Conservation (phyloP, 1,140 invertebrate species). For the Eriocheir sinensis region DNA sequence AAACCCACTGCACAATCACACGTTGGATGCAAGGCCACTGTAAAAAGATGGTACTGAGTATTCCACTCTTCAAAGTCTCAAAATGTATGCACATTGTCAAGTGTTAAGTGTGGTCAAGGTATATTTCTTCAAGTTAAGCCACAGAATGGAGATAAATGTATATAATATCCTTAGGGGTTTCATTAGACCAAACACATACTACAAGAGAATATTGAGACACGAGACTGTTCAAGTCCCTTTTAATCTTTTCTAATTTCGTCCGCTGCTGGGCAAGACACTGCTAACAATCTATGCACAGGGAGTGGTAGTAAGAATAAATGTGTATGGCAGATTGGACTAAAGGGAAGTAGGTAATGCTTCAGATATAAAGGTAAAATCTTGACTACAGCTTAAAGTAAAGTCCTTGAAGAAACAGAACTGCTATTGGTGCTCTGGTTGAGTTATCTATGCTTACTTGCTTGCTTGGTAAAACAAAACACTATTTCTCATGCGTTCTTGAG, state of each 20-base stretch:
- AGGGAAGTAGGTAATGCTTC: conserved; percentile 1
- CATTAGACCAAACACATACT: conserved; percentile 6
- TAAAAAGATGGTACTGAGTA: no score
- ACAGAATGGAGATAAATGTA: not conserved
- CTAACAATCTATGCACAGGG: conserved; percentile 14
- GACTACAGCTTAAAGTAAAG: not conserved
- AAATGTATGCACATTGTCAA: not conserved
- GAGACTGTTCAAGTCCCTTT: not conserved
- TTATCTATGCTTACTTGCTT: conserved; percentile 34
- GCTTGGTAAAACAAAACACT: conserved; percentile 36
- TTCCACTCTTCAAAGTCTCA: no score
- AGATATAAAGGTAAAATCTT: conserved; percentile 7
- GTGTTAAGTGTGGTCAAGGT: conserved; percentile 3
- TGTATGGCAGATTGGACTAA: not conserved
- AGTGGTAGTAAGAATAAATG: not conserved
- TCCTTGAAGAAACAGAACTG: not conserved
- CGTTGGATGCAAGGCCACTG: no score
- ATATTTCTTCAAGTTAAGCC: not conserved
- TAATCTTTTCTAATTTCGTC: conserved; percentile 3
- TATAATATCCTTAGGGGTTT: not conserved
- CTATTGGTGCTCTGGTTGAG: not conserved
- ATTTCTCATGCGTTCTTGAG: conserved; percentile 45
- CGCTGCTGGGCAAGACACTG: not conserved
- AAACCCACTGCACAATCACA: no score
- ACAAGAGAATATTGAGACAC: not conserved